Evolutionary conservation across 2,113 vertebrate species (phyloP), one percentile per base, ranked within the genome.

Genomic region (Psettodes erumei): DNA sequence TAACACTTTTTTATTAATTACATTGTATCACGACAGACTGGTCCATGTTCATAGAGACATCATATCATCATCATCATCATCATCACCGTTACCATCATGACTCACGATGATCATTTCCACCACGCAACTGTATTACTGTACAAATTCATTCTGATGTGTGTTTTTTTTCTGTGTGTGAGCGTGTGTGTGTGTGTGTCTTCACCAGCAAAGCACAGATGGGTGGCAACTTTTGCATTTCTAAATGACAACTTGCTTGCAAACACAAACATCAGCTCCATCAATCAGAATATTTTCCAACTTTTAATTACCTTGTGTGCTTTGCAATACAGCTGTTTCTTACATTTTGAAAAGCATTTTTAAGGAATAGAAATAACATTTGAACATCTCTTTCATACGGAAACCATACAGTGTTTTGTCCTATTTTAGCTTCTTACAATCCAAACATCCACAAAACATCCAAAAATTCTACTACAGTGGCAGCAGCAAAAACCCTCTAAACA

Each of bases 1-100:
- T 95, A 69, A 90, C 95, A 93, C 87, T 96, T 96, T n/a, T 91
- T 96, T 96, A 96, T 96, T 98, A 95, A 96, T 96, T 96, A 97
- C 95, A 96, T 92, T 94, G 94, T 96, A 96, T 94, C 95, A 97
- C 94, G 95, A 96, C 94, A 96, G 94, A 96, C 95, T 96, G 94
- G 80, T 95, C 91, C 95, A 94, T 92, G 90, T 96, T 90, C 94
- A 94, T 89, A 93, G 91, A 86, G 86, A 95, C 95, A 94, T 96
- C 84, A 84, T 90, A 82, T 86, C 62, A 75, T 81, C 63, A 75
- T 55, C 77, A 73, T 37, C 61, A 82, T 51, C 55, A 60, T 55
- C 77, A 73, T 37, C 61, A 82, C 43, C 55, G 54, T 62, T 53
- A 81, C 43, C 84, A 82, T 60, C 58, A 81, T 82, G 77, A 86